Conservation (phyloP, 1,140 invertebrate genomes). For the Cydia amplana region DNA sequence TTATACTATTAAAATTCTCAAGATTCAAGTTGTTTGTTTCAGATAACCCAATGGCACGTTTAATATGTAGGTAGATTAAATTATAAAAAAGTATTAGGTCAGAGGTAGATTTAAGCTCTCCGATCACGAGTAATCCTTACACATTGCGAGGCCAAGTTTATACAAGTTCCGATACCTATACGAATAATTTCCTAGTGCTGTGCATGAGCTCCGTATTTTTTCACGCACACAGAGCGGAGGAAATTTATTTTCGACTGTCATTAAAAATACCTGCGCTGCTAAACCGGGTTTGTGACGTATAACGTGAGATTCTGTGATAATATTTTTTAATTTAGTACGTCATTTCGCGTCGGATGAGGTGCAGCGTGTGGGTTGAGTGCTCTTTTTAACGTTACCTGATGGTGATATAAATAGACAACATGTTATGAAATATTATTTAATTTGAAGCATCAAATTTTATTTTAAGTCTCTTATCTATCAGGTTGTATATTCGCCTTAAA, state of each 20-base stretch:
- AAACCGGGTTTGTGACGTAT: slow-evolving; percentile 8
- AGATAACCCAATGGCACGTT: no score
- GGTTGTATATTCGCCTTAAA: no score
- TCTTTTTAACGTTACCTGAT: not conserved
- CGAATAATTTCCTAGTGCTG: not conserved
- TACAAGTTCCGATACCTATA: no score
- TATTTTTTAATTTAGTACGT: slow-evolving; percentile 18
- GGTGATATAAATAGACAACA: not conserved
- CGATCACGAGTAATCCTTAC: no score
- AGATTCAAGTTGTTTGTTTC: no score
- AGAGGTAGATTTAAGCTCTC: no score
- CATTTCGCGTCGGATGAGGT: not conserved
- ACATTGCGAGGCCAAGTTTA: no score
- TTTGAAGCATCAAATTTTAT: no score
- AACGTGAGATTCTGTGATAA: slow-evolving; percentile 1
- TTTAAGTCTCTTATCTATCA: no score
- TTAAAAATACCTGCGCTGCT: slow-evolving; percentile 30
- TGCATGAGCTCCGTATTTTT: not conserved
- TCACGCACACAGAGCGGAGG: not conserved
- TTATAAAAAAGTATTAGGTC: no score
- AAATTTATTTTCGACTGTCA: slow-evolving; percentile 25
- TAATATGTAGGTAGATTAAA: no score
- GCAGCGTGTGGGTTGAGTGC: not conserved
- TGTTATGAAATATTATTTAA: not conserved
- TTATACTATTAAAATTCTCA: no score